Conservation (phyloP, 2,113 vertebrate species). For the Rhagologus leucostigma region DNA sequence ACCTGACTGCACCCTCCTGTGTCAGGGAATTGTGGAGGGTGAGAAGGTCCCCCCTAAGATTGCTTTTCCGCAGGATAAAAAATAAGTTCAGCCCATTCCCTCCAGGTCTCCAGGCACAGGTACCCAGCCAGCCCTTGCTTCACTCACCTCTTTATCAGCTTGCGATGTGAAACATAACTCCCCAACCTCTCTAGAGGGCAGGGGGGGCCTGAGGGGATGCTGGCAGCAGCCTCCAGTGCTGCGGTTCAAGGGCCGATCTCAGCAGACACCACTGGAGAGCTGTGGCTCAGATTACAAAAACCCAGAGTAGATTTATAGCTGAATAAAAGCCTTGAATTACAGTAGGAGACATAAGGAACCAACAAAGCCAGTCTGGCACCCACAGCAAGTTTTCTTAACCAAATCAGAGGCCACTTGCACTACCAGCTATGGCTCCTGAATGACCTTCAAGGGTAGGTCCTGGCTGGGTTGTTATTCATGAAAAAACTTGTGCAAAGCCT, state of each 20-base stretch:
- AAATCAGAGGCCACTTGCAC: not conserved
- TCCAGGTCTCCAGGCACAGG: not conserved
- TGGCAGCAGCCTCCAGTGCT: not conserved
- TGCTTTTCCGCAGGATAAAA: not conserved
- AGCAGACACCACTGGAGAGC: not conserved
- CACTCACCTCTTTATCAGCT: not conserved
- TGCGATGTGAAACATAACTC: not conserved
- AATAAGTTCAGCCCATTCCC: not conserved
- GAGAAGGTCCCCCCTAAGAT: accelerated
- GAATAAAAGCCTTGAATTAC: slow-evolving; percentile 3
- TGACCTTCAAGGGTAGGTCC: not conserved
- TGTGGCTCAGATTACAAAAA: not conserved
- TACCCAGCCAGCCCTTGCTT: not conserved
- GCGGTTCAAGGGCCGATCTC: not conserved
- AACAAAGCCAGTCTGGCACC: not conserved
- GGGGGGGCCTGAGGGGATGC: not conserved
- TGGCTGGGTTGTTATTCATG: not conserved
- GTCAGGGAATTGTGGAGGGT: not conserved
- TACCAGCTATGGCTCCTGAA: not conserved
- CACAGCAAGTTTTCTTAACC: not conserved
- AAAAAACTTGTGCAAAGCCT: not conserved
- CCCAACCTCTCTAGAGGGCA: accelerated
- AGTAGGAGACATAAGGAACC: not conserved
- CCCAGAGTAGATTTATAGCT: not conserved
- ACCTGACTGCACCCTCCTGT: not conserved